Evolutionary conservation across 1,140 invertebrate species (phyloP).

Genomic region (Adelges cooleyi): DNA sequence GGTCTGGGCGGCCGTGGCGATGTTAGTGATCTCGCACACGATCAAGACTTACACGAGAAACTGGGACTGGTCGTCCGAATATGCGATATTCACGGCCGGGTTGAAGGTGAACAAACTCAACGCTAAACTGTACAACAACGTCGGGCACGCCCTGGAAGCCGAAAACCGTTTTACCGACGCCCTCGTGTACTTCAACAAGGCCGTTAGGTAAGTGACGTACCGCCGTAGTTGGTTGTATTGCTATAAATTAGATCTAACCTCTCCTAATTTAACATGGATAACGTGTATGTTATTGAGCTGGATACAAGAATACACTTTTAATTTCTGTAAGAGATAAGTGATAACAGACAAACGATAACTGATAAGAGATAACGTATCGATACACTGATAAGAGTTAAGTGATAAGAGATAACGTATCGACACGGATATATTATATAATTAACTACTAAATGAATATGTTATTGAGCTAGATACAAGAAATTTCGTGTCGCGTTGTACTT

Average conservation of each 20-base stretch:
- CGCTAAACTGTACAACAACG: conserved; percentile 94
- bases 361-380: too few species aligned
- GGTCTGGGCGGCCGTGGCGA: conserved; percentile 47
- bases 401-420: too few species aligned
- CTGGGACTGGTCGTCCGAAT: conserved; percentile 86
- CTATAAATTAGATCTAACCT: not conserved
- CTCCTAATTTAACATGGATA: too few species aligned
- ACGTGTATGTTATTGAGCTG: too few species aligned
- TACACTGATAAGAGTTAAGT: too few species aligned
- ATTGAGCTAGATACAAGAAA: too few species aligned
- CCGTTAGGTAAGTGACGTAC: conserved; percentile 58
- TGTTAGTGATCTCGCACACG: conserved; percentile 58
- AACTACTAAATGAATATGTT: too few species aligned
- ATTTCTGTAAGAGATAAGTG: too few species aligned
- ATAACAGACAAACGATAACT: too few species aligned
- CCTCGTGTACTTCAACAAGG: conserved; percentile 80
- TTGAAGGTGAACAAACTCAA: conserved; percentile 82
- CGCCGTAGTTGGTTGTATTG: not conserved
- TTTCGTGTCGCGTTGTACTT: too few species aligned
- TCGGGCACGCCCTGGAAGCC: conserved; percentile 86
- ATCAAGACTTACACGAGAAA: conserved; percentile 76
- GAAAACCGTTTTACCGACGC: conserved; percentile 74
- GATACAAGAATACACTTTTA: too few species aligned
- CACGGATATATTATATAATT: too few species aligned
- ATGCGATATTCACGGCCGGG: conserved; percentile 83